Evolutionary conservation across 37 sponge, comb jelly and placozoan species (phyloP).

Genomic region (Halisarca cf. caerulea): DNA sequence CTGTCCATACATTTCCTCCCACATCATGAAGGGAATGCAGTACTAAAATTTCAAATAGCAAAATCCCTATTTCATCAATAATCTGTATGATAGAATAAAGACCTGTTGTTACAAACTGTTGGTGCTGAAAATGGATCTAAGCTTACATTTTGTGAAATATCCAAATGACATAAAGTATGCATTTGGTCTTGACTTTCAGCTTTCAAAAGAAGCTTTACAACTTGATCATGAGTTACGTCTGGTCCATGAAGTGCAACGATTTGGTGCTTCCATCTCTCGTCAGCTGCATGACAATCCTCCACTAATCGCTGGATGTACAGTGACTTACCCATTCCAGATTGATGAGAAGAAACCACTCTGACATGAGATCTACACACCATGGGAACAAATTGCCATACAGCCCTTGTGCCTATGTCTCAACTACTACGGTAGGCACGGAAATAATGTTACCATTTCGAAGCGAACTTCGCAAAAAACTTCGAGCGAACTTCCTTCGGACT

Average conservation of each 20-base stretch:
- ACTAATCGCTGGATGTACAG: conserved; percentile 51
- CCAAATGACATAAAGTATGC: conserved; percentile 58
- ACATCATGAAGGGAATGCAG: conserved; percentile 47
- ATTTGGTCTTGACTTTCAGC: conserved; percentile 3
- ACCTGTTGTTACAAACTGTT: neutral
- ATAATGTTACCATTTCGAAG: too few species aligned
- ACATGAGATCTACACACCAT: conserved; percentile 55
- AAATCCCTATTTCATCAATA: conserved; percentile 29
- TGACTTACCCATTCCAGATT: conserved; percentile 81
- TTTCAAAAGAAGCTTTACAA: conserved; percentile 47
- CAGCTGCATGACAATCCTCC: neutral
- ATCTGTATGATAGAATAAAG: neutral
- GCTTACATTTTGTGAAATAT: conserved; percentile 60
- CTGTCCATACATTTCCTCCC: conserved; percentile 60
- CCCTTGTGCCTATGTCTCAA: too few species aligned
- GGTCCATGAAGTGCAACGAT: conserved; percentile 64
- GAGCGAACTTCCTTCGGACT: too few species aligned
- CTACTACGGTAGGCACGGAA: too few species aligned
- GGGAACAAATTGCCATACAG: too few species aligned
- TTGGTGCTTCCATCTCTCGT: neutral
- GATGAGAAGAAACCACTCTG: conserved; percentile 55
- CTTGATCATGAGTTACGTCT: conserved; percentile 37
- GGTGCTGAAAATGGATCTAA: too few species aligned
- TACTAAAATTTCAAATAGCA: conserved; percentile 59
- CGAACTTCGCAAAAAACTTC: too few species aligned